A percentile compares a stretch with the other conserved stretches of the same genome.
Evolutionary conservation across 2,113 vertebrate species (phyloP).

Genomic region (Argyrosomus japonicus): DNA sequence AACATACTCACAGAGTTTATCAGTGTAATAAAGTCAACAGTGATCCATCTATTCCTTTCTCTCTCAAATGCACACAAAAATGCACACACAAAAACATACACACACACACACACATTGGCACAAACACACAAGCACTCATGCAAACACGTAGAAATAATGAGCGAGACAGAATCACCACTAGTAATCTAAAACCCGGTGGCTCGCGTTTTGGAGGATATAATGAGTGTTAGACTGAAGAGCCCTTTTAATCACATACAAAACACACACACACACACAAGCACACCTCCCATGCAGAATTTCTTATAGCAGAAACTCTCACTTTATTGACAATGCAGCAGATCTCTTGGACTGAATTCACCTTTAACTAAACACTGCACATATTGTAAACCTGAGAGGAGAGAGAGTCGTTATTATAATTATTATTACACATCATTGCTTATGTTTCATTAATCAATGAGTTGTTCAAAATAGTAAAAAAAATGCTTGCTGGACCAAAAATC

Average conservation of each 20-base stretch:
- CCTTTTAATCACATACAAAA: slow-evolving; percentile 20
- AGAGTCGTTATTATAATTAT: too few relatives aligned
- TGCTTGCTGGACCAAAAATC: background rate
- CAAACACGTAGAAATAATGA: slow-evolving; percentile 22
- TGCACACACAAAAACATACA: background rate
- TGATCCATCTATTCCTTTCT: background rate
- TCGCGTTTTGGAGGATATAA: slow-evolving; percentile 4
- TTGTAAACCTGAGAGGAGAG: too few relatives aligned
- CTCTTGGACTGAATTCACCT: background rate
- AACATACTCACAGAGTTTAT: slow-evolving; percentile 15
- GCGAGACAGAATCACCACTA: slow-evolving; percentile 19
- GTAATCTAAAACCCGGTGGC: slow-evolving; percentile 30
- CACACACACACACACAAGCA: background rate
- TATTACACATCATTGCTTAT: too few relatives aligned
- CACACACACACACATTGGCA: background rate
- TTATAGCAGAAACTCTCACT: background rate
- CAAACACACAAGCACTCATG: background rate
- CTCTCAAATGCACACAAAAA: background rate
- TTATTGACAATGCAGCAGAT: background rate
- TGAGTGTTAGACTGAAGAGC: slow-evolving; percentile 30
- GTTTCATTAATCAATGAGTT: too few relatives aligned
- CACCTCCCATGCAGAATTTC: background rate
- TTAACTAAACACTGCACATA: background rate
- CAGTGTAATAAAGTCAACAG: slow-evolving; percentile 9
- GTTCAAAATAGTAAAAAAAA: background rate